A percentile compares a stretch with the other conserved stretches of the same genome.
These are phyloP conservation scores for Drosophila bocqueti DNA, from an alignment of 1,140 invertebrate species.

Conservation along the genomic window DNA sequence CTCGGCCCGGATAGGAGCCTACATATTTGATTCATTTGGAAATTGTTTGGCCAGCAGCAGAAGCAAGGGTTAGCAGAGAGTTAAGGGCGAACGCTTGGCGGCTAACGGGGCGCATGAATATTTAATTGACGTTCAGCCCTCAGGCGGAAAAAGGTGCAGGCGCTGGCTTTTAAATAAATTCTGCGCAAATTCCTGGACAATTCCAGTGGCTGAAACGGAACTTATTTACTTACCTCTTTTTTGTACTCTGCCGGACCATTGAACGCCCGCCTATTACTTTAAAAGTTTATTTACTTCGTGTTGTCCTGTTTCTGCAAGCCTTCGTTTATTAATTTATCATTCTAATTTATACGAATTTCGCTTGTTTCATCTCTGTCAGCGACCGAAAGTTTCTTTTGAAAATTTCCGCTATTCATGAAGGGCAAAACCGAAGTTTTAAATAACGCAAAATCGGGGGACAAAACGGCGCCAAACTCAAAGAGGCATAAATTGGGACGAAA, in stretches of 20 bases:
- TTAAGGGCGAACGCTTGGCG: background rate
- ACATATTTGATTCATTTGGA: constrained; percentile 54
- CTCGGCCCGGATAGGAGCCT: constrained; percentile 3
- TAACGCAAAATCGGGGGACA: constrained; percentile 33
- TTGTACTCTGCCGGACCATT: background rate
- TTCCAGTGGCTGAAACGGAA: constrained; percentile 7
- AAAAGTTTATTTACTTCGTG: constrained; percentile 14
- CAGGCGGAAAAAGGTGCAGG: constrained; percentile 30
- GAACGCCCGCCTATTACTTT: constrained; percentile 2
- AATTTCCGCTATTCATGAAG: constrained; percentile 9
- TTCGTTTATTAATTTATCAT: constrained; percentile 36
- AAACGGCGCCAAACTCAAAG: constrained; percentile 21
- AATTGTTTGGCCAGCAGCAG: constrained; percentile 6
- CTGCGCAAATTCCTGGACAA: constrained; percentile 27
- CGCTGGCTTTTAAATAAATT: constrained; percentile 24
- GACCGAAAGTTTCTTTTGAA: constrained; percentile 18
- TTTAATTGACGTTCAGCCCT: constrained; percentile 38
- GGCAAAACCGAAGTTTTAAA: constrained; percentile 27
- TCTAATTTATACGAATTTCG: constrained; percentile 37
- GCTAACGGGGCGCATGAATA: constrained; percentile 50
- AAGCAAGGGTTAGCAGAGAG: constrained; percentile 10
- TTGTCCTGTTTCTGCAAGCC: background rate
- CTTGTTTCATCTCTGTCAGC: constrained; percentile 20
- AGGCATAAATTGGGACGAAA: constrained; percentile 27
- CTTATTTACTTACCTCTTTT: background rate